phyloP scores from a whole-genome alignment of 2,888 invertebrate species.

The Clitarchus hookeri region DNA sequence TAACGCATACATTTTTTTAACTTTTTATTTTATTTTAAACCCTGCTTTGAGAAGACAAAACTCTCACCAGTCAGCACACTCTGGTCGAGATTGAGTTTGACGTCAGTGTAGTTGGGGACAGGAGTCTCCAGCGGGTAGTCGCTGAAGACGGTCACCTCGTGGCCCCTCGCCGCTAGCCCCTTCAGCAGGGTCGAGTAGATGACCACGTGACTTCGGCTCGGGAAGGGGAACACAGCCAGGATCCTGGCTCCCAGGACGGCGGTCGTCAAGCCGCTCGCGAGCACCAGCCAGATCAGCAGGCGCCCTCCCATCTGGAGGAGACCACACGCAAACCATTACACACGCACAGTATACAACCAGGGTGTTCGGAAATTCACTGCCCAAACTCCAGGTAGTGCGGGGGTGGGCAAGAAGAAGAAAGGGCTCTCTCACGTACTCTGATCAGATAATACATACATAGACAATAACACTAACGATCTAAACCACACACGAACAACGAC shows the following conservation, averaged over 20 bases:
- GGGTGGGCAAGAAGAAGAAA: too few relatives aligned
- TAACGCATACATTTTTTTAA: too few relatives aligned
- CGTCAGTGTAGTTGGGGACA: slow-evolving; percentile 17
- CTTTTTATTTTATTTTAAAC: background rate
- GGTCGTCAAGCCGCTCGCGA: background rate
- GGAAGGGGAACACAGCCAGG: slow-evolving; percentile 55
- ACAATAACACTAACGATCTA: too few relatives aligned
- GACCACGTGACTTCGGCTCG: slow-evolving; percentile 57
- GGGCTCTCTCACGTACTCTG: too few relatives aligned
- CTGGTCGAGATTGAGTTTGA: background rate
- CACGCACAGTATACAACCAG: too few relatives aligned
- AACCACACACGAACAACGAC: too few relatives aligned
- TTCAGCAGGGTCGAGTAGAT: slow-evolving; percentile 55
- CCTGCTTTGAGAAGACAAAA: background rate
- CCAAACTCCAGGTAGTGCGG: too few relatives aligned
- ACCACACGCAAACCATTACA: too few relatives aligned
- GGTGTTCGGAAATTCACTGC: too few relatives aligned
- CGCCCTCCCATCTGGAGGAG: too few relatives aligned
- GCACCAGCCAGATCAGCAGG: background rate
- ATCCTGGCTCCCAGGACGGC: slow-evolving; percentile 46
- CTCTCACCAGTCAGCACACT: background rate
- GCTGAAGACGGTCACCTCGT: slow-evolving; percentile 51
- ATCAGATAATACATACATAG: too few relatives aligned
- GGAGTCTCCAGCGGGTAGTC: slow-evolving; percentile 16
- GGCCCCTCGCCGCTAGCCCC: slow-evolving; percentile 55